phyloP scores from a whole-genome alignment of 2,888 invertebrate genomes.

The Andrena bicolor region DNA sequence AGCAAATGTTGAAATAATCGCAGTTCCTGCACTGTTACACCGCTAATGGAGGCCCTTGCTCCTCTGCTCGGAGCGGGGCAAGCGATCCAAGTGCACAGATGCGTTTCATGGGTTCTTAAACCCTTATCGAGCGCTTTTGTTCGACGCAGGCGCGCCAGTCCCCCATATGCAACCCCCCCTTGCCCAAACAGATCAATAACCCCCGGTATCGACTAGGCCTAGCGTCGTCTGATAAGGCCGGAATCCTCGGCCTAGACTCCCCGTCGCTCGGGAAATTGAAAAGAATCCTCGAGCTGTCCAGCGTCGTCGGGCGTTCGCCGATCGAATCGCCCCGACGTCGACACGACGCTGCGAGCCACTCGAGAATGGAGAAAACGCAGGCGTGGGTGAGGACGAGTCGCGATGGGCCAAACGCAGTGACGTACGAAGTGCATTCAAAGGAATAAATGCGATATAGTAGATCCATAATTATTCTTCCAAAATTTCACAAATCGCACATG shows the following conservation, averaged over 20 bases:
- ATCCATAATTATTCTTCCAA: too few species aligned
- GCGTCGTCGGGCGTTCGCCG: constrained; percentile 10
- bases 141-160: constrained; percentile 74
- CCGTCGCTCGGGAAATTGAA: constrained; percentile 25
- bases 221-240: constrained; percentile 25
- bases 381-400: constrained; percentile 50
- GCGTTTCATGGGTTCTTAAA: constrained; percentile 42
- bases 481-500: too few species aligned
- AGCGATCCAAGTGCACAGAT: constrained; percentile 43
- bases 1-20: too few species aligned
- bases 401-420: constrained; percentile 49
- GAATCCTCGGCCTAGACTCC: constrained; percentile 8
- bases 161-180: constrained; percentile 59
- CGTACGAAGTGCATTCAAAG: constrained; percentile 43
- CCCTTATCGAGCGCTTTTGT: constrained; percentile 65
- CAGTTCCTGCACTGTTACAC: background rate
- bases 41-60: background rate
- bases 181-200: constrained; percentile 74
- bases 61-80: background rate
- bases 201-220: constrained; percentile 56
- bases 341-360: constrained; percentile 38
- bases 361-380: constrained; percentile 55
- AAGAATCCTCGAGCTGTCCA: background rate
- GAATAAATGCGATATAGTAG: background rate
- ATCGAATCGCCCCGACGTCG: constrained; percentile 40